A percentile compares a stretch with the other conserved stretches of the same genome.
Conservation (phyloP, 2,888 invertebrate species). For the Athrips mouffetella region DNA sequence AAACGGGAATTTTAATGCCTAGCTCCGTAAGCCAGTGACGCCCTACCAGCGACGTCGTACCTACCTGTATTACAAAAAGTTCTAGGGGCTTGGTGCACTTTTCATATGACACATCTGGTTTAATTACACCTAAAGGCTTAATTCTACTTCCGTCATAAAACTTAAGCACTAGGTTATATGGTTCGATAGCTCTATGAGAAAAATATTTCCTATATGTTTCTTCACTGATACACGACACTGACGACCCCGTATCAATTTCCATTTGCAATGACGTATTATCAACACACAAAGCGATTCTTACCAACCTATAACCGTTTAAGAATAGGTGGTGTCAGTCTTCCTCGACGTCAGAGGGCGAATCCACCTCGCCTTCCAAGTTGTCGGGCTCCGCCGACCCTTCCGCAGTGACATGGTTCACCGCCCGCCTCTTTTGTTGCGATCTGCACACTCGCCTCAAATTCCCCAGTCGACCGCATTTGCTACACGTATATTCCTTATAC, state of each 20-base stretch:
- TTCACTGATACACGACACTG: constrained; percentile 29
- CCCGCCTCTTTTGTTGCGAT: neutral
- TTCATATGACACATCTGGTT: constrained; percentile 9
- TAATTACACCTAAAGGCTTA: constrained; percentile 15
- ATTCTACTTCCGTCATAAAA: constrained; percentile 22
- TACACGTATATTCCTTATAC: neutral
- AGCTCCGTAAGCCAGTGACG: too few relatives aligned
- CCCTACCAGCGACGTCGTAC: too few relatives aligned
- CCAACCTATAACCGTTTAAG: constrained; percentile 21
- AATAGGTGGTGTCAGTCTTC: neutral
- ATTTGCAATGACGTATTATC: constrained; percentile 22
- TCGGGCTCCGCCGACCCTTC: neutral
- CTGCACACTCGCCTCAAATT: neutral
- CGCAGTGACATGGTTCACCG: neutral
- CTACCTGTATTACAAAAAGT: constrained; percentile 14
- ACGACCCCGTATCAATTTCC: constrained; percentile 30
- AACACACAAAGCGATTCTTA: constrained; percentile 21
- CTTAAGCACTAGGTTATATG: constrained; percentile 10
- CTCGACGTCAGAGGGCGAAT: neutral
- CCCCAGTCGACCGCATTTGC: neutral
- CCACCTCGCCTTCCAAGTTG: neutral
- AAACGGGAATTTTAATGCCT: constrained; percentile 3
- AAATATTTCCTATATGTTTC: constrained; percentile 22
- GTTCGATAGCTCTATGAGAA: constrained; percentile 16
- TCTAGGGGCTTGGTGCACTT: constrained; percentile 8